These are phyloP conservation scores for Arge pagana DNA, from an alignment of 2,888 invertebrate species.

Conservation along the genomic window DNA sequence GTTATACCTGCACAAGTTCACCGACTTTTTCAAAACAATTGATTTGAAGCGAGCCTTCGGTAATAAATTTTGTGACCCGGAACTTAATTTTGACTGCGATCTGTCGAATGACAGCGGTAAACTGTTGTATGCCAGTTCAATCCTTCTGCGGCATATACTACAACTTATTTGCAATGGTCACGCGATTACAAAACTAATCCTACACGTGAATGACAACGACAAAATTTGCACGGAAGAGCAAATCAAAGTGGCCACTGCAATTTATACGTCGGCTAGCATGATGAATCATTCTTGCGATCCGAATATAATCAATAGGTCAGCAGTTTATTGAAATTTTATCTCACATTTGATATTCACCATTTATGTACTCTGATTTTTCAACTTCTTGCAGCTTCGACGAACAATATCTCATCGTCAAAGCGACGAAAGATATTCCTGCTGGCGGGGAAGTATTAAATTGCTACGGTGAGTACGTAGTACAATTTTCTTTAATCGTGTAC, in stretches of 20 bases:
- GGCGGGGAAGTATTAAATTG: slow-evolving; percentile 83
- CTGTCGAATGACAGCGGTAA: slow-evolving; percentile 32
- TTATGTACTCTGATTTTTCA: neutral
- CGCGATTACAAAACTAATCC: slow-evolving; percentile 62
- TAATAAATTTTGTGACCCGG: slow-evolving; percentile 40
- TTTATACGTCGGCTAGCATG: slow-evolving; percentile 85
- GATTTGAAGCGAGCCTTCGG: slow-evolving; percentile 48
- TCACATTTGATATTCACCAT: too few species aligned
- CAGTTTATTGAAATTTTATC: slow-evolving; percentile 26
- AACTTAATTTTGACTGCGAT: slow-evolving; percentile 34
- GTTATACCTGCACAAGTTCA: slow-evolving; percentile 67
- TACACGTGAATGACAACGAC: slow-evolving; percentile 29
- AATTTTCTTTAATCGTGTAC: neutral
- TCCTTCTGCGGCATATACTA: slow-evolving; percentile 75
- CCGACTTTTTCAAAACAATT: slow-evolving; percentile 66
- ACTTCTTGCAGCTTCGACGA: slow-evolving; percentile 72
- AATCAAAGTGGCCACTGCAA: slow-evolving; percentile 73
- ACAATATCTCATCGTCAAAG: slow-evolving; percentile 71
- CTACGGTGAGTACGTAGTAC: slow-evolving; percentile 68
- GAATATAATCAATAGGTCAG: slow-evolving; percentile 74
- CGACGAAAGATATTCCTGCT: slow-evolving; percentile 65
- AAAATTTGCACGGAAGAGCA: slow-evolving; percentile 47
- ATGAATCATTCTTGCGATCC: slow-evolving; percentile 94
- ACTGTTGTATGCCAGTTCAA: slow-evolving; percentile 65
- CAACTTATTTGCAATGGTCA: slow-evolving; percentile 84